Percentiles rank a stretch among this genome's conserved stretches.
Evolutionary conservation across 2,113 vertebrate genomes (phyloP).

Genomic region (Telmatochromis sp.): DNA sequence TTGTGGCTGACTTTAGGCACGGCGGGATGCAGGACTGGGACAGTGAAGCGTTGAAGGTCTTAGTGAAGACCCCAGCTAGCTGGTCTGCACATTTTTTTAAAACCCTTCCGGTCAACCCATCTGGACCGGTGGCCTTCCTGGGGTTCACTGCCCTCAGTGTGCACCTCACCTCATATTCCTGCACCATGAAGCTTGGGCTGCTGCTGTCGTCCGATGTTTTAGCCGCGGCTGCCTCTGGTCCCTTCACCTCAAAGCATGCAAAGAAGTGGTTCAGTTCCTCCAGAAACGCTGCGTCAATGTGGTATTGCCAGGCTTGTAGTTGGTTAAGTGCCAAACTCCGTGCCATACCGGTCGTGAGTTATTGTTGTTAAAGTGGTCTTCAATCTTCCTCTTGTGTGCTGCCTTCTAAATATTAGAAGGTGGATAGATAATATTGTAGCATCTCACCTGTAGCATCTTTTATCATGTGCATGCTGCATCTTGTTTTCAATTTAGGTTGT

Average conservation of each 20-base stretch:
- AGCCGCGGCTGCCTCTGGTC: not conserved
- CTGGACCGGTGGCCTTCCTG: not conserved
- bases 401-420: not conserved
- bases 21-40: not conserved
- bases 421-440: not conserved
- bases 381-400: not conserved
- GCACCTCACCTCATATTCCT: not conserved
- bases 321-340: not conserved
- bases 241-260: not conserved
- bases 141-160: not conserved
- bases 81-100: not conserved
- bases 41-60: not conserved
- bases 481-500: not conserved
- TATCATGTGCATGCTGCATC: not conserved
- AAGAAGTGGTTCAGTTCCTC: not conserved
- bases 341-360: not conserved
- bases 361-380: not conserved
- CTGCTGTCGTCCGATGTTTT: not conserved
- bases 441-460: not conserved
- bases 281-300: rapidly evolving
- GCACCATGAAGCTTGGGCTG: not conserved
- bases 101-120: not conserved
- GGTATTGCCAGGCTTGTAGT: not conserved
- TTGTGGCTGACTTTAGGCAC: not conserved
- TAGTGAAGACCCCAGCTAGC: not conserved